These are phyloP conservation scores for Drosophila tristis DNA, from an alignment of 1,140 invertebrate species.

Conservation along the genomic window DNA sequence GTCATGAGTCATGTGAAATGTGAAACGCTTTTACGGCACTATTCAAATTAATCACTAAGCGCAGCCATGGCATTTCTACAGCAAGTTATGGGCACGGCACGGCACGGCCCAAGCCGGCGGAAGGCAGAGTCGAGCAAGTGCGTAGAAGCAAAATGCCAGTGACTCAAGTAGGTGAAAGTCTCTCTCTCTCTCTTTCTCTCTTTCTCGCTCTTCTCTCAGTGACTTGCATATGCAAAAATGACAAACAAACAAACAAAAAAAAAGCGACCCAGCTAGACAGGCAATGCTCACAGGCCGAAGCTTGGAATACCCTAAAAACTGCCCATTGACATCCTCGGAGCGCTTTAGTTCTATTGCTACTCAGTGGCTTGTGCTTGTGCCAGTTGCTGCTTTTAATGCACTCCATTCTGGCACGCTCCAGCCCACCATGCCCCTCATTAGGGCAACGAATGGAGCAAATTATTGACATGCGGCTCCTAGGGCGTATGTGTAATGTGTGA, in stretches of 20 bases:
- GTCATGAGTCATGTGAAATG: constrained; percentile 59
- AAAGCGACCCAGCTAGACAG: constrained; percentile 19
- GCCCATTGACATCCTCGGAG: no score
- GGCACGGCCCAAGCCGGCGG: background rate
- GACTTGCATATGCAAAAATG: constrained; percentile 77
- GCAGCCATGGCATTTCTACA: constrained; percentile 49
- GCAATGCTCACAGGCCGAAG: no score
- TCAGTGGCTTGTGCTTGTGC: no score
- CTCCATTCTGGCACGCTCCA: no score
- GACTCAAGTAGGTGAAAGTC: constrained; percentile 81
- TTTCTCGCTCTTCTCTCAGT: constrained; percentile 22
- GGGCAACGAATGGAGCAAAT: constrained; percentile 28
- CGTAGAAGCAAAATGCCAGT: constrained; percentile 61
- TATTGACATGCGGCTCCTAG: constrained; percentile 10
- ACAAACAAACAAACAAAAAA: constrained; percentile 34
- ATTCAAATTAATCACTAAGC: constrained; percentile 57
- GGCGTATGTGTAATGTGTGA: constrained; percentile 62
- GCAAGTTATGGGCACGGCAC: constrained; percentile 46
- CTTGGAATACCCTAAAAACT: no score
- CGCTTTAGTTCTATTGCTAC: no score
- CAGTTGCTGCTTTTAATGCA: no score
- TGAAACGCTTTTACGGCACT: constrained; percentile 59
- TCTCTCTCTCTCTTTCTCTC: constrained; percentile 19
- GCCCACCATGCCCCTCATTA: no score
- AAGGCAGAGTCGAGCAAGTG: constrained; percentile 53